These are phyloP conservation scores for Acestrorhynchus altus DNA, from an alignment of 2,797 vertebrate genomes.

Conservation along the genomic window DNA sequence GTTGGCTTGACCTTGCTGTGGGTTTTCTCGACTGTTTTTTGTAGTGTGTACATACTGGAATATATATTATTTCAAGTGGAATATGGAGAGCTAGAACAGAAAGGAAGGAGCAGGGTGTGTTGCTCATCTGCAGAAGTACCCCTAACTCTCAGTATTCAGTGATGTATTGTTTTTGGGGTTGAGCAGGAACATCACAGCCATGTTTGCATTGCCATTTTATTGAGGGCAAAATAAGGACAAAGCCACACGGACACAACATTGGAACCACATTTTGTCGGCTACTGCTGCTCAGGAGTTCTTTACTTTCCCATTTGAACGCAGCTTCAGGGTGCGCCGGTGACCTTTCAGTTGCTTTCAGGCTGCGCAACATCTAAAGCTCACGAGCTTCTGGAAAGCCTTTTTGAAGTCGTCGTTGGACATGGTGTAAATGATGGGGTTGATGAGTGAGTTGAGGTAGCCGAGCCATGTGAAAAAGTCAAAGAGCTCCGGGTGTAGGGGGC, in stretches of 20 bases:
- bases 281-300: slow-evolving; percentile 8
- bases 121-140: background rate
- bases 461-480: slow-evolving; percentile 99
- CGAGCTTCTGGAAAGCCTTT: slow-evolving; percentile 95
- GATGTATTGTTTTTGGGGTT: slow-evolving; percentile 4
- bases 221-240: slow-evolving; percentile 46
- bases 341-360: slow-evolving; percentile 48
- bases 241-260: slow-evolving; percentile 35
- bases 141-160: slow-evolving; percentile 21
- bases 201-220: slow-evolving; percentile 29
- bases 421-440: slow-evolving; percentile 98
- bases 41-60: background rate
- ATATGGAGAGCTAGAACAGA: too few relatives aligned
- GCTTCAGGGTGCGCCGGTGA: background rate
- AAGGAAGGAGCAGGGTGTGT: background rate
- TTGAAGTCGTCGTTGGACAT: slow-evolving; percentile 99
- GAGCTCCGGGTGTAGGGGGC: slow-evolving; percentile 87
- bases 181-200: slow-evolving; percentile 14
- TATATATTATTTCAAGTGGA: too few relatives aligned
- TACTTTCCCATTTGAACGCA: background rate
- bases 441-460: slow-evolving; percentile 97
- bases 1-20: background rate
- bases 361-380: slow-evolving; percentile 86
- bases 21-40: background rate
- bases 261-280: slow-evolving; percentile 22